phyloP scores from a whole-genome alignment of 2,888 invertebrate genomes.

The Trimorus sp. region DNA sequence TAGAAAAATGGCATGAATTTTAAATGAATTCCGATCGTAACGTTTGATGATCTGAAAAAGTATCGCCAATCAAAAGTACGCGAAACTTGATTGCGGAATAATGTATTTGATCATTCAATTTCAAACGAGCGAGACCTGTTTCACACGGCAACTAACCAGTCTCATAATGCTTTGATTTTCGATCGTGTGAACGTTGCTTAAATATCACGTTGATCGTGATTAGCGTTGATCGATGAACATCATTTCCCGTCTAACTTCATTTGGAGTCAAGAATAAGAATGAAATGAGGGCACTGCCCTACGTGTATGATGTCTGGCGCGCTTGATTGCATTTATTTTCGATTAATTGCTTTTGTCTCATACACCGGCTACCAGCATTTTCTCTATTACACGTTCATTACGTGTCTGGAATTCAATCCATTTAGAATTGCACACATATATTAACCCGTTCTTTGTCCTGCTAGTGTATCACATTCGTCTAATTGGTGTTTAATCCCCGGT shows the following conservation, averaged over 20 bases:
- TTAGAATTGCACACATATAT: conserved; percentile 29
- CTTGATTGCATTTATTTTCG: conserved; percentile 62
- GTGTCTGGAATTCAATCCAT: conserved; percentile 45
- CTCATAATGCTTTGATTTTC: conserved; percentile 58
- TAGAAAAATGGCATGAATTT: conserved; percentile 11
- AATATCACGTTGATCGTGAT: conserved; percentile 64
- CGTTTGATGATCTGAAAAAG: conserved; percentile 32
- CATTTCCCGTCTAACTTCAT: conserved; percentile 67
- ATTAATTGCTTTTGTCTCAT: conserved; percentile 66
- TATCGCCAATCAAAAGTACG: conserved; percentile 42
- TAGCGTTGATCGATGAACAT: conserved; percentile 67
- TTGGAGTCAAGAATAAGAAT: conserved; percentile 60
- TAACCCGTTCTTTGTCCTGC: conserved; percentile 16
- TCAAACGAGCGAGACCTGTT: conserved; percentile 49
- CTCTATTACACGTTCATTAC: conserved; percentile 52
- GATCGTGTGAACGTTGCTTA: conserved; percentile 63
- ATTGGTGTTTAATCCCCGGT: conserved; percentile 3
- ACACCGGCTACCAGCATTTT: conserved; percentile 59
- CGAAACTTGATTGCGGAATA: conserved; percentile 52
- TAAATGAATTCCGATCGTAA: conserved; percentile 18
- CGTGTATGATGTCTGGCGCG: conserved; percentile 51
- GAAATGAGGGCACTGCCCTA: conserved; percentile 56
- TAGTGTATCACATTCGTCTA: conserved; percentile 16
- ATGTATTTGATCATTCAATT: conserved; percentile 57
- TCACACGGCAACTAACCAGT: conserved; percentile 62